Conservation (phyloP, 2,888 invertebrate genomes). For the Aleiodes leptofemur region DNA sequence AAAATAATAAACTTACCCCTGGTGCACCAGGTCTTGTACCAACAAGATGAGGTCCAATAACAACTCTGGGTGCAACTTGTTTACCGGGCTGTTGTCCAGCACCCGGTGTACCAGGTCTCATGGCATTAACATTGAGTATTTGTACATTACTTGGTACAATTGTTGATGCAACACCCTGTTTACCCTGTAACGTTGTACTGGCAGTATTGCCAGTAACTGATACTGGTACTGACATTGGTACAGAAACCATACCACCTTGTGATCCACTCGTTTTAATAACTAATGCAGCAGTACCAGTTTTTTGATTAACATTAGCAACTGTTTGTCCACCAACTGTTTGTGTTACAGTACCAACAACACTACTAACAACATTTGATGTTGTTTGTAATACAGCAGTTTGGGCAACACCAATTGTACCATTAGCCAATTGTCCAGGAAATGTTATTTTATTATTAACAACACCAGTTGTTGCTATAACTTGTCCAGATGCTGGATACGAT, state of each 20-base stretch:
- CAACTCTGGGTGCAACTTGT: constrained; percentile 86
- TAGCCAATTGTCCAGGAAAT: constrained; percentile 77
- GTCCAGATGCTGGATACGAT: constrained; percentile 68
- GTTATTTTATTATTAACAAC: constrained; percentile 72
- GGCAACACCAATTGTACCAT: constrained; percentile 83
- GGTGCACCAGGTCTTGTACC: constrained; percentile 89
- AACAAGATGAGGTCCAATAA: constrained; percentile 90
- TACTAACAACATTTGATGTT: constrained; percentile 74
- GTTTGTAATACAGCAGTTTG: constrained; percentile 78
- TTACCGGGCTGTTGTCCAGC: constrained; percentile 81
- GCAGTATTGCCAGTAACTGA: constrained; percentile 62
- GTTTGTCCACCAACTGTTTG: constrained; percentile 61
- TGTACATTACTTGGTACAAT: constrained; percentile 86
- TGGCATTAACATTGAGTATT: constrained; percentile 84
- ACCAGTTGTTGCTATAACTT: constrained; percentile 70
- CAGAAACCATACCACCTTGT: constrained; percentile 73
- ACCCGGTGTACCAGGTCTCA: constrained; percentile 85
- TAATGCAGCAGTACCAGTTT: constrained; percentile 72
- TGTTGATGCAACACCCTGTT: constrained; percentile 76
- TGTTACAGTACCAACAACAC: constrained; percentile 57
- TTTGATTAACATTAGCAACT: constrained; percentile 65
- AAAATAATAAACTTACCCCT: constrained; percentile 78
- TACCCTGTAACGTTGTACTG: constrained; percentile 68
- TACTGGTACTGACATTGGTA: constrained; percentile 73
- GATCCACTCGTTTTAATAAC: constrained; percentile 74